A percentile compares a stretch with the other conserved stretches of the same genome.
Conservation (phyloP, 1,140 invertebrate genomes). For the Paracyclopina nana region DNA sequence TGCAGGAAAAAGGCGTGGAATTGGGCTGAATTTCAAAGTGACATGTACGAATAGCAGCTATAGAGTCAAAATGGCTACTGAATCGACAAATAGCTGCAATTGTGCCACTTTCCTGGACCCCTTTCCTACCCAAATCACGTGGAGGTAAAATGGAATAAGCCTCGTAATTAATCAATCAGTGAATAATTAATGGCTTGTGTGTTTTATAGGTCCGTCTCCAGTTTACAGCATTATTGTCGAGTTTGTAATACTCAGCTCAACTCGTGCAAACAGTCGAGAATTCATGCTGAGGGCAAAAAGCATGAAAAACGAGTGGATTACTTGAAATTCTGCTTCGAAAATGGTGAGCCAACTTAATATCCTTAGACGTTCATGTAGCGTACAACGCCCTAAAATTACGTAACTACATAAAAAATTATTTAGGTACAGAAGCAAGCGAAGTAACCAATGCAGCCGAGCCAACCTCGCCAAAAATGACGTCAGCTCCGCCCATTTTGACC, state of each 20-base stretch:
- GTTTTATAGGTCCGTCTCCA: background rate
- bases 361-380: background rate
- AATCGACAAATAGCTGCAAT: too few species aligned
- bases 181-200: background rate
- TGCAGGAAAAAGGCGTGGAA: too few species aligned
- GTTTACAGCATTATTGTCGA: conserved; percentile 7
- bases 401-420: too few species aligned
- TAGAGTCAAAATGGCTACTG: too few species aligned
- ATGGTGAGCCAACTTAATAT: conserved; percentile 1
- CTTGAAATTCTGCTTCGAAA: conserved; percentile 7
- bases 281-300: conserved; percentile 9
- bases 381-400: too few species aligned
- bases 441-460: background rate
- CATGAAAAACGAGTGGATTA: conserved; percentile 11
- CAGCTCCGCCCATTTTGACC: background rate
- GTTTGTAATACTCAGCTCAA: conserved; percentile 15
- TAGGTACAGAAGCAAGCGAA: too few species aligned
- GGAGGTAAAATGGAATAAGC: background rate
- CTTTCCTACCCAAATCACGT: background rate
- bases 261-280: conserved; percentile 8
- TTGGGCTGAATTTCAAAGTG: too few species aligned
- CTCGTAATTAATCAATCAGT: background rate
- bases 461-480: background rate
- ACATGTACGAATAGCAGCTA: too few species aligned
- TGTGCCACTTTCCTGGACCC: too few species aligned